A percentile compares a stretch with the other conserved stretches of the same genome.
phyloP scores from a whole-genome alignment of 2,888 invertebrate genomes.

The Pocota personata region DNA sequence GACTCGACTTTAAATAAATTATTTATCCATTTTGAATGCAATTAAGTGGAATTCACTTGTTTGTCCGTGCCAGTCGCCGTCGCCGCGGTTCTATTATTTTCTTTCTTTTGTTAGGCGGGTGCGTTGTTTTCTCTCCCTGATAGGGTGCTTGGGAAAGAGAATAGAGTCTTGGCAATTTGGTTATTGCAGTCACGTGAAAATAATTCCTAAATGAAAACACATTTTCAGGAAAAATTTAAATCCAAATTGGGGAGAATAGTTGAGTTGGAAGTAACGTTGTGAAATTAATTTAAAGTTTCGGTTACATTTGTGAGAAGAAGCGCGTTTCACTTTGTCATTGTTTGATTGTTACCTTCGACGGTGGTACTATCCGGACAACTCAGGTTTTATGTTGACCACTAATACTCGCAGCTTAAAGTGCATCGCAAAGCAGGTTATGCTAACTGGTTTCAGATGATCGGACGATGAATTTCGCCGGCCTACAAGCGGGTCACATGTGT shows the following conservation, averaged over 20 bases:
- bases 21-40: conserved; percentile 74
- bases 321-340: no score
- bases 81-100: neutral
- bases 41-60: conserved; percentile 62
- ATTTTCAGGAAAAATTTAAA: neutral
- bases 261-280: neutral
- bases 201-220: neutral
- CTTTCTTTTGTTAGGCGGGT: neutral
- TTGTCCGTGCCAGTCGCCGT: neutral
- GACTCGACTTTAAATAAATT: conserved; percentile 74
- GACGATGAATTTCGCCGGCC: no score
- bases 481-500: no score
- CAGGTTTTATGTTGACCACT: no score
- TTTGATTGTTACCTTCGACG: no score
- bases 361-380: no score
- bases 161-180: neutral
- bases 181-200: conserved; percentile 3
- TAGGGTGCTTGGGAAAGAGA: neutral
- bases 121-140: neutral
- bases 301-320: neutral
- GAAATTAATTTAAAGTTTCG: neutral
- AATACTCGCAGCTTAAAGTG: no score
- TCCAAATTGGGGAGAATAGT: neutral
- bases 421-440: no score
- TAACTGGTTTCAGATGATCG: no score